These are phyloP conservation scores for Pseudeuparius sepicola DNA, from an alignment of 2,888 invertebrate genomes.

Conservation along the genomic window DNA sequence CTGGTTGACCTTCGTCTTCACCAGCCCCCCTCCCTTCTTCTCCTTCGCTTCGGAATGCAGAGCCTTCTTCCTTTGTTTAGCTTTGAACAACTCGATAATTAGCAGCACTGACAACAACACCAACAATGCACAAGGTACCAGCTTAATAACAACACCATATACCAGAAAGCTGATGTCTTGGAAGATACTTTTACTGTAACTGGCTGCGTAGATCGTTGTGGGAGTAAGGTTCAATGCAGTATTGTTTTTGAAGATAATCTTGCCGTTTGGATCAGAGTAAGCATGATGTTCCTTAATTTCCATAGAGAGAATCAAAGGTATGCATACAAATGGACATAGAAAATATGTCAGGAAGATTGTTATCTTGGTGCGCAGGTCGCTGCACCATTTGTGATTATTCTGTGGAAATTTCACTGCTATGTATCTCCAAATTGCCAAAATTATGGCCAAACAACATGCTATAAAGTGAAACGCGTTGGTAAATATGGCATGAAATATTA, in stretches of 20 bases:
- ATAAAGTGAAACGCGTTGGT: slow-evolving; percentile 82
- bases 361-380: slow-evolving; percentile 61
- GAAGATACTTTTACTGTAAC: slow-evolving; percentile 21
- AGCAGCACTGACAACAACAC: slow-evolving; percentile 71
- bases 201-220: slow-evolving; percentile 21
- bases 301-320: slow-evolving; percentile 73
- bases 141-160: slow-evolving; percentile 84
- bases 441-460: slow-evolving; percentile 86
- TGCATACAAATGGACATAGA: slow-evolving; percentile 71
- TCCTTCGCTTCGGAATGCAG: slow-evolving; percentile 33
- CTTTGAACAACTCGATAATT: slow-evolving; percentile 67
- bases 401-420: slow-evolving; percentile 76
- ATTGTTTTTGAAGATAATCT: slow-evolving; percentile 25
- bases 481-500: slow-evolving; percentile 82
- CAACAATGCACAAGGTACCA: slow-evolving; percentile 80
- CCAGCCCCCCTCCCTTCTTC: slow-evolving; percentile 25
- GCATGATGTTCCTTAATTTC: slow-evolving; percentile 47
- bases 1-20: slow-evolving; percentile 30
- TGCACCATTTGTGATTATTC: slow-evolving; percentile 72
- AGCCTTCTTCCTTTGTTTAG: slow-evolving; percentile 58
- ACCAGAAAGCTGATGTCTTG: slow-evolving; percentile 56
- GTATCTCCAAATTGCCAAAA: slow-evolving; percentile 85
- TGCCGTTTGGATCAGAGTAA: slow-evolving; percentile 39
- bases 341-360: slow-evolving; percentile 73
- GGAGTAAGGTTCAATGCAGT: slow-evolving; percentile 17